A percentile compares a stretch with the other conserved stretches of the same genome.
phyloP scores from a whole-genome alignment of 2,888 invertebrate genomes.

The Aphodius sticticus region DNA sequence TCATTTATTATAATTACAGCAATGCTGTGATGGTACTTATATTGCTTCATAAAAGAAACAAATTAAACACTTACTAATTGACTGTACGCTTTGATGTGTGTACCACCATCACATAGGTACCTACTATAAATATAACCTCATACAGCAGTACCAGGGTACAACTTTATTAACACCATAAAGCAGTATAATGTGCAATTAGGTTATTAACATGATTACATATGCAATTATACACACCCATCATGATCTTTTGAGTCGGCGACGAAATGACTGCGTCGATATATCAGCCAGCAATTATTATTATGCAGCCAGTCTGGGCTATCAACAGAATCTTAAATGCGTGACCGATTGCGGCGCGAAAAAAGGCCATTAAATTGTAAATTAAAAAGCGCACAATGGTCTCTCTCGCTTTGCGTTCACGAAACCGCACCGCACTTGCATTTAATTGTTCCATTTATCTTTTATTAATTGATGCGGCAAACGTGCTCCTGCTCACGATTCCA shows the following conservation, averaged over 20 bases:
- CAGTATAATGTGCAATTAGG: not conserved
- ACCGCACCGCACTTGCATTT: not conserved
- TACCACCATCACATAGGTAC: not conserved
- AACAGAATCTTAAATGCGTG: not conserved
- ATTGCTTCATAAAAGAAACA: no score
- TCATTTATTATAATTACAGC: no score
- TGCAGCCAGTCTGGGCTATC: not conserved
- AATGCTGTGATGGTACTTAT: no score
- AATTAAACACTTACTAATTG: not conserved
- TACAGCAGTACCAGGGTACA: not conserved
- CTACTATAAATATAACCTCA: not conserved
- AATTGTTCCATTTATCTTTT: not conserved
- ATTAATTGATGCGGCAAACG: not conserved
- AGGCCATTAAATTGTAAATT: not conserved
- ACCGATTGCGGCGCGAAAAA: not conserved
- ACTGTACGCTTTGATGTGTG: not conserved
- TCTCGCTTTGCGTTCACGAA: not conserved
- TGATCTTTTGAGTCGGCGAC: not conserved
- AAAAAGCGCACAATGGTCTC: not conserved
- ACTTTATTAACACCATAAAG: conserved; percentile 4
- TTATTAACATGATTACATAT: not conserved
- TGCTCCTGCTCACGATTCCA: not conserved
- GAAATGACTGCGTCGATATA: not conserved
- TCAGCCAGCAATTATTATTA: not conserved
- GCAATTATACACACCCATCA: not conserved